Percentiles rank a stretch among this genome's conserved stretches.
phyloP scores from a whole-genome alignment of 1,140 invertebrate genomes.

The Latrodectus geometricus region DNA sequence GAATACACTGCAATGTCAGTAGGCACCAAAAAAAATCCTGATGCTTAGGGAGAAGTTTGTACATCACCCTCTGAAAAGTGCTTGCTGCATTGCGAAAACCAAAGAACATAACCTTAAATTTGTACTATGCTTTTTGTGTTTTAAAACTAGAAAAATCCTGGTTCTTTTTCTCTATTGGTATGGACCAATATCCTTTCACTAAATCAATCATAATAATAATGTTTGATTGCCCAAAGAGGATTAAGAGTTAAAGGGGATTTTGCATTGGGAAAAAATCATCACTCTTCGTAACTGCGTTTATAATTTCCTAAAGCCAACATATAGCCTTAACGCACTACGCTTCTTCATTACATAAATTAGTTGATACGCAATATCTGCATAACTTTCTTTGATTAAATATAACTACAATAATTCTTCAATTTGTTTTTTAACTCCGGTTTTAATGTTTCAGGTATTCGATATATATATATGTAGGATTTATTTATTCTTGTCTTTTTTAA shows the following conservation, averaged over 20 bases:
- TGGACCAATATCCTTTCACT: background rate
- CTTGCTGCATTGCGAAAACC: too few relatives aligned
- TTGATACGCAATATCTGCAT: constrained; percentile 1
- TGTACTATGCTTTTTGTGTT: constrained; percentile 66
- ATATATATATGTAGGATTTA: constrained; percentile 11
- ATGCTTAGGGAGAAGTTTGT: too few relatives aligned
- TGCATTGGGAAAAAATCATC: constrained; percentile 23
- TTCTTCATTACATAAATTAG: constrained; percentile 8
- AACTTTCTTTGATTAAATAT: background rate
- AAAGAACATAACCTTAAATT: constrained; percentile 55
- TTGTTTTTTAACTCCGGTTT: constrained; percentile 20
- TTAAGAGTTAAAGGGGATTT: background rate
- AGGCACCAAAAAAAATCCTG: too few relatives aligned
- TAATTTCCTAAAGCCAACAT: background rate
- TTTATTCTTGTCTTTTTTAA: background rate
- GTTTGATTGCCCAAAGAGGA: background rate
- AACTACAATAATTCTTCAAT: background rate
- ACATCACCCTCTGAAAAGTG: too few relatives aligned
- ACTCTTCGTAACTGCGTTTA: background rate
- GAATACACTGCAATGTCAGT: too few relatives aligned
- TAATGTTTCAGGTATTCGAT: constrained; percentile 16
- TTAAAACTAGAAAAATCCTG: background rate
- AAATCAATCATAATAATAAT: background rate
- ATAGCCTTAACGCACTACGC: background rate
- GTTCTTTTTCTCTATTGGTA: background rate